These are phyloP conservation scores for Collichthys lucidus DNA, from an alignment of 2,113 vertebrate species.

Conservation along the genomic window DNA sequence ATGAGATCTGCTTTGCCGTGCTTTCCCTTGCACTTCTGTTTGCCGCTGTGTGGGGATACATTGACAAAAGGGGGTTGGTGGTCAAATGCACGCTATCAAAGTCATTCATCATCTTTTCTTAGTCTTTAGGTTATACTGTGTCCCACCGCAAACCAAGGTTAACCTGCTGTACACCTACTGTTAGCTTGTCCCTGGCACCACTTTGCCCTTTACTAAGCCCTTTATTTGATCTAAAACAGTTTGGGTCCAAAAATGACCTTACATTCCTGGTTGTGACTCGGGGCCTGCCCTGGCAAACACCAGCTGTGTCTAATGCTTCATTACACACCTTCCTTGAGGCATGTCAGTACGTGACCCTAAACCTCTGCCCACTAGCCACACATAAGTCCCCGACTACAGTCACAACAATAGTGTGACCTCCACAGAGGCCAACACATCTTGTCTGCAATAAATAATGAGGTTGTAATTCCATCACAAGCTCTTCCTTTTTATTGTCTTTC, in stretches of 20 bases:
- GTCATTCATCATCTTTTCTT: constrained; percentile 68
- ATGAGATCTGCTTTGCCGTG: constrained; percentile 74
- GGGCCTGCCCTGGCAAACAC: constrained; percentile 78
- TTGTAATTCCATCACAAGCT: background rate
- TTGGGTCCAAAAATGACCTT: constrained; percentile 78
- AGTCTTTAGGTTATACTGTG: constrained; percentile 40
- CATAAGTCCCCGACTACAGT: constrained; percentile 54
- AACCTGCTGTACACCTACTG: constrained; percentile 21
- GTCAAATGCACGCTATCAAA: constrained; percentile 60
- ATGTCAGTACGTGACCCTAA: constrained; percentile 76
- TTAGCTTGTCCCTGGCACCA: background rate
- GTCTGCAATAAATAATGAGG: constrained; percentile 43
- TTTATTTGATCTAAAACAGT: constrained; percentile 64
- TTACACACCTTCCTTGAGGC: constrained; percentile 81
- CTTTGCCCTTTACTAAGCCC: constrained; percentile 2
- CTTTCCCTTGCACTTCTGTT: constrained; percentile 62
- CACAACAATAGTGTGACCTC: constrained; percentile 66
- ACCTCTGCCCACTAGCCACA: constrained; percentile 72
- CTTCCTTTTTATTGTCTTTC: background rate
- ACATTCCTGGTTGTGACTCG: constrained; percentile 71
- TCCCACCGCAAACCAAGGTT: constrained; percentile 51
- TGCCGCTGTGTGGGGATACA: constrained; percentile 51
- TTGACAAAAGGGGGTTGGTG: constrained; percentile 63
- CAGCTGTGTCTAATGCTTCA: constrained; percentile 85
- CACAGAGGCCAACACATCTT: constrained; percentile 40